phyloP scores from a whole-genome alignment of 2,113 vertebrate genomes.

The Plectropomus leopardus region DNA sequence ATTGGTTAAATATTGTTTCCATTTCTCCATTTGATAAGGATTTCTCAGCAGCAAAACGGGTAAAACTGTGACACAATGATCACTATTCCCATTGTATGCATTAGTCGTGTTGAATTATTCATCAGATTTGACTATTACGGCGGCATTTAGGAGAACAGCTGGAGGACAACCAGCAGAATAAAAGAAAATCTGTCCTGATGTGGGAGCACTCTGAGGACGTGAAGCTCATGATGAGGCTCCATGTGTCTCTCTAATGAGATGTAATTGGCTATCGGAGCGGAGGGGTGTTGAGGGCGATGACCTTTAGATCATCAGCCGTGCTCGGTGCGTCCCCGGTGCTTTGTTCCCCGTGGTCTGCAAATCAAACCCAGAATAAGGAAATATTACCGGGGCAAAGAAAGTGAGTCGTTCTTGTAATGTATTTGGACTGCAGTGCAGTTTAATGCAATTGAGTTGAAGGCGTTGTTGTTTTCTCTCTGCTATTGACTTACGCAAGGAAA shows the following conservation, averaged over 20 bases:
- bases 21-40: not conserved
- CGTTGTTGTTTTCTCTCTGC: slow-evolving; percentile 65
- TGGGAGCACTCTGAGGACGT: slow-evolving; percentile 41
- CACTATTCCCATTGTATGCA: slow-evolving; percentile 14
- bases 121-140: slow-evolving; percentile 25
- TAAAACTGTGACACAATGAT: not conserved
- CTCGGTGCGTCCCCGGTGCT: slow-evolving; percentile 44
- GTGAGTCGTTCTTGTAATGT: not conserved
- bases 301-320: slow-evolving; percentile 62
- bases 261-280: slow-evolving; percentile 73
- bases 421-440: slow-evolving; percentile 20
- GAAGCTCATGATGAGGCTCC: slow-evolving; percentile 40
- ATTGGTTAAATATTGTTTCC: not conserved
- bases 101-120: slow-evolving; percentile 44
- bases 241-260: slow-evolving; percentile 72
- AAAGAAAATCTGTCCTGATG: slow-evolving; percentile 51
- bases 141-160: slow-evolving; percentile 42
- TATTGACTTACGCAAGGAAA: slow-evolving; percentile 59
- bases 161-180: slow-evolving; percentile 38
- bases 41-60: not conserved
- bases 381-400: not conserved
- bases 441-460: slow-evolving; percentile 33
- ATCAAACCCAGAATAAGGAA: slow-evolving; percentile 2
- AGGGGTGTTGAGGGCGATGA: slow-evolving; percentile 67
- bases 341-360: slow-evolving; percentile 28